A percentile compares a stretch with the other conserved stretches of the same genome.
Evolutionary conservation across 2,797 vertebrate species (phyloP).

Genomic region (Alcedo atthis): DNA sequence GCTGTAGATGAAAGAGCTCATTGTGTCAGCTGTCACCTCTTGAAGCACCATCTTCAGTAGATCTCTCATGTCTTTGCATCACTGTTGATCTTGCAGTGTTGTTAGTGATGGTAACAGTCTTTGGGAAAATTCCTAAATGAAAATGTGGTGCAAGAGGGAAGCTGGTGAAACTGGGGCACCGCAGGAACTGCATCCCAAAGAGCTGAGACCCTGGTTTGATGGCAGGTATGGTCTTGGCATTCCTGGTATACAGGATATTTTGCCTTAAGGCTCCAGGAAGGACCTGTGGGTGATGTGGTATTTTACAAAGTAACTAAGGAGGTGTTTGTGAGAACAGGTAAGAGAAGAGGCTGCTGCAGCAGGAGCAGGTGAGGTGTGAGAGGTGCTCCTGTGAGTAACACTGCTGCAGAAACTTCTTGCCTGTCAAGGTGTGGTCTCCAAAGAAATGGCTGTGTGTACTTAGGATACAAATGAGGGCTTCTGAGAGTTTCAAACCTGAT

Average conservation of each 20-base stretch:
- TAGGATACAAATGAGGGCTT: background rate
- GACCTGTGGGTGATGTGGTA: fast-evolving
- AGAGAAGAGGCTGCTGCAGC: background rate
- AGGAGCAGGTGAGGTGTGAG: background rate
- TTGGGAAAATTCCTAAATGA: background rate
- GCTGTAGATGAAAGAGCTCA: slow-evolving; percentile 1
- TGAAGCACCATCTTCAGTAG: background rate
- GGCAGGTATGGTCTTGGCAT: background rate
- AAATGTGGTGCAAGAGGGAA: background rate
- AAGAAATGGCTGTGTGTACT: background rate
- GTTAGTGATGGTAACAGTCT: background rate
- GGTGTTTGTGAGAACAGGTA: background rate
- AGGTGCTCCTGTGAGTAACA: background rate
- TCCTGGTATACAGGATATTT: background rate
- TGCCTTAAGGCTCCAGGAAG: background rate
- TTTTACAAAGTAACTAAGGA: background rate
- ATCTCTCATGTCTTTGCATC: background rate
- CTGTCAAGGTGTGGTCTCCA: background rate
- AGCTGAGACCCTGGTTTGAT: background rate
- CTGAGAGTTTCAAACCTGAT: background rate
- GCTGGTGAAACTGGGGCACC: background rate
- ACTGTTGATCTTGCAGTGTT: background rate
- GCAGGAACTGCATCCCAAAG: background rate
- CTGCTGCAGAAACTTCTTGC: background rate
- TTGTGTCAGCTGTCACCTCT: slow-evolving; percentile 8